Percentiles rank a stretch among this genome's conserved stretches.
These are phyloP conservation scores for Lepeophtheirus nordmannii DNA, from an alignment of 2,888 invertebrate species.

Conservation along the genomic window DNA sequence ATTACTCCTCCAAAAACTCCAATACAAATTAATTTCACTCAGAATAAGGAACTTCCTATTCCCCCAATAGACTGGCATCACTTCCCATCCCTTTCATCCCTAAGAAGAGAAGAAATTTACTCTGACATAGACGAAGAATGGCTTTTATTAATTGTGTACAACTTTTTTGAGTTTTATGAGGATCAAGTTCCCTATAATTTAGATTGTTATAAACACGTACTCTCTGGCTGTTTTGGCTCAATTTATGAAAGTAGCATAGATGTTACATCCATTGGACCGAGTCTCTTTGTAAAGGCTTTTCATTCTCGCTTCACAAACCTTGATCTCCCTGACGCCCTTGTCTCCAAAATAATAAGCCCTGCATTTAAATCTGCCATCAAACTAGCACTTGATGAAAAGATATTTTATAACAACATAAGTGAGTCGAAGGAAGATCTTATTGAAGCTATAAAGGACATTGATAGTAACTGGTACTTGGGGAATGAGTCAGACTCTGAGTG, in stretches of 20 bases:
- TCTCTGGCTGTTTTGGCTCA: background rate
- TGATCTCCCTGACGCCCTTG: background rate
- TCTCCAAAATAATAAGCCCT: background rate
- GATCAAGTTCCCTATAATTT: background rate
- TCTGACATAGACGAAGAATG: background rate
- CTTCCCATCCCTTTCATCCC: background rate
- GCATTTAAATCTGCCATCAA: conserved; percentile 34
- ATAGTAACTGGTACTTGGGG: conserved; percentile 36
- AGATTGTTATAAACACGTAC: background rate
- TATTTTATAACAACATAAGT: conserved; percentile 5
- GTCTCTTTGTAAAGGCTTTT: conserved; percentile 11
- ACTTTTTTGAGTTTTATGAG: background rate
- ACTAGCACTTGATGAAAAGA: conserved; percentile 35
- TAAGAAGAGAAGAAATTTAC: background rate
- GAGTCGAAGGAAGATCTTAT: conserved; percentile 31
- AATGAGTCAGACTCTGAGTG: conserved; percentile 33
- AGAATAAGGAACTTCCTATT: background rate
- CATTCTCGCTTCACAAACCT: background rate
- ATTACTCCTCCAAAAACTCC: background rate
- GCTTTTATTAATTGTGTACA: background rate
- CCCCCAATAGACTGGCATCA: background rate
- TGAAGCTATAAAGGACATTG: conserved; percentile 33
- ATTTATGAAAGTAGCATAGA: background rate
- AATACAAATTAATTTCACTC: background rate
- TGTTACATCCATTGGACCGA: background rate